Percentiles rank a stretch among this genome's conserved stretches.
Conservation (phyloP, 1,140 invertebrate genomes). For the Panulirus ornatus region DNA sequence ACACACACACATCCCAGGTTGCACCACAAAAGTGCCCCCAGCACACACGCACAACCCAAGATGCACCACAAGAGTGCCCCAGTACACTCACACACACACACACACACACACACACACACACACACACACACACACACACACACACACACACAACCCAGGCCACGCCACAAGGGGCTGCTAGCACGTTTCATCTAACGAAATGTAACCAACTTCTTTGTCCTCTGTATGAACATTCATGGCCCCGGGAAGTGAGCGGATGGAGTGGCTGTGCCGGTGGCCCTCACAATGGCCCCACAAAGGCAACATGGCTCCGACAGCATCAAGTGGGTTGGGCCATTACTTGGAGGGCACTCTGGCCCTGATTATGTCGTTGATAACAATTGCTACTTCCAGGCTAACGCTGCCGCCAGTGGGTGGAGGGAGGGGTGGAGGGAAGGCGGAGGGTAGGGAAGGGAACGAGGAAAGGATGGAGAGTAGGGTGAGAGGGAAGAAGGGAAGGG, state of each 20-base stretch:
- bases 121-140: slow-evolving; percentile 17
- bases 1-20: too few species aligned
- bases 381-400: slow-evolving; percentile 1
- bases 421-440: too few species aligned
- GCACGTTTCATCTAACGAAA: neutral
- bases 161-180: too few species aligned
- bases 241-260: neutral
- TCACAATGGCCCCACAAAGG: neutral
- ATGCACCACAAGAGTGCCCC: too few species aligned
- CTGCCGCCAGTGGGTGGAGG: neutral
- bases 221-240: neutral
- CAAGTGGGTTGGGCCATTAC: slow-evolving; percentile 1
- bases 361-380: slow-evolving; percentile 8
- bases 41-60: neutral
- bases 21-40: neutral
- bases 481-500: too few species aligned
- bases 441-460: too few species aligned
- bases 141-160: neutral
- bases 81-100: neutral
- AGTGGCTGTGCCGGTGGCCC: neutral
- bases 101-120: slow-evolving; percentile 26
- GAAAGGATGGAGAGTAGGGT: too few species aligned
- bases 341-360: neutral
- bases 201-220: neutral
- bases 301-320: neutral